Evolutionary conservation across 2,888 invertebrate species (phyloP).

Genomic region (Dryococelus australis): DNA sequence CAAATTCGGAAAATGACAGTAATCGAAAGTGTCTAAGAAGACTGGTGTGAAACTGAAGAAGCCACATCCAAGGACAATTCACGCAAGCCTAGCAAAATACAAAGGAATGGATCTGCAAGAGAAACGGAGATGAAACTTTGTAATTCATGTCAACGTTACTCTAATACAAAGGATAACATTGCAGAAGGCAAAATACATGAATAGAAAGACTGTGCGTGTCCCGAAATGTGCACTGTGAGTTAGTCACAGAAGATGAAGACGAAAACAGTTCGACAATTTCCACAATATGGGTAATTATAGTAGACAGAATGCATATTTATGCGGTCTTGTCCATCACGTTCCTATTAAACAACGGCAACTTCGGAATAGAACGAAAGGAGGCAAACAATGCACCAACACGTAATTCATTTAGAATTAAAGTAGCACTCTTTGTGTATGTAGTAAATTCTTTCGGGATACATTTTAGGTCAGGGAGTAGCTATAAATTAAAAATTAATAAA

Average conservation of each 20-base stretch:
- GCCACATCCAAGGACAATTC: neutral
- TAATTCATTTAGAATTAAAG: neutral
- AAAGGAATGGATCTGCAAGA: neutral
- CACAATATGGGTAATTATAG: neutral
- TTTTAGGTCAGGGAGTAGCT: neutral
- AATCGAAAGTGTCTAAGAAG: neutral
- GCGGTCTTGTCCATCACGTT: neutral
- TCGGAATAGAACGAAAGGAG: neutral
- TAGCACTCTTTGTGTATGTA: neutral
- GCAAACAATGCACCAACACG: neutral
- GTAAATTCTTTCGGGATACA: neutral
- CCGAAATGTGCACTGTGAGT: neutral
- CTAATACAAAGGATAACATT: slow-evolving; percentile 18
- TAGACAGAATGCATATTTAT: slow-evolving; percentile 23
- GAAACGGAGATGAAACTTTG: neutral
- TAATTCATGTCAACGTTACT: neutral
- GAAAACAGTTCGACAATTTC: neutral
- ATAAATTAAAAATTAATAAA: too few species aligned
- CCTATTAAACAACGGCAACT: neutral
- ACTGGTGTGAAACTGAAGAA: neutral
- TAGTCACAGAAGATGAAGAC: too few species aligned
- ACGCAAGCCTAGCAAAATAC: neutral
- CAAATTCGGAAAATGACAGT: neutral
- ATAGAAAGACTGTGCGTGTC: neutral
- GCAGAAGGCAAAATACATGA: neutral